Percentiles rank a stretch among this genome's conserved stretches.
Evolutionary conservation across 2,888 invertebrate genomes (phyloP).

Genomic region (Margaritifera margaritifera): DNA sequence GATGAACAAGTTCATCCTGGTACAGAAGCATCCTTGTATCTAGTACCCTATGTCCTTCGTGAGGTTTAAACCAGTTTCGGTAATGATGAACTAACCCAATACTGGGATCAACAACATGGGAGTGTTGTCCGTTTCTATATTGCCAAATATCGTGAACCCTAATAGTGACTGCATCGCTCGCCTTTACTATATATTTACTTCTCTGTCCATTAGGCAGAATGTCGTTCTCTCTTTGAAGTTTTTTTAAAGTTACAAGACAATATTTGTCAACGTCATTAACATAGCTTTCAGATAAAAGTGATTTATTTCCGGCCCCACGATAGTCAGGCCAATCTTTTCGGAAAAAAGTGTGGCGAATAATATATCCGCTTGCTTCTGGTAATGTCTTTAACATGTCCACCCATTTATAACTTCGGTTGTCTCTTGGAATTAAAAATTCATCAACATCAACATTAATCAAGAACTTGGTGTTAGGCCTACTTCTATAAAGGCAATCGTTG

Average conservation of each 20-base stretch:
- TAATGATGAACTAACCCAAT: conserved; percentile 57
- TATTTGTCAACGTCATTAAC: conserved; percentile 18
- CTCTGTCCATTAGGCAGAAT: conserved; percentile 32
- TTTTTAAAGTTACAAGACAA: conserved; percentile 48
- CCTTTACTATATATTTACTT: conserved; percentile 55
- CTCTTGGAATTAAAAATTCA: conserved; percentile 67
- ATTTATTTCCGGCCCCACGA: conserved; percentile 16
- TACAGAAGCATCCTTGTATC: too few relatives aligned
- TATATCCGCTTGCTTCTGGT: conserved; percentile 16
- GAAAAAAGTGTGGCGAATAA: conserved; percentile 55
- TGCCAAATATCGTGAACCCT: conserved; percentile 54
- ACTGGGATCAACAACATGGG: conserved; percentile 15
- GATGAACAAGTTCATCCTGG: too few relatives aligned
- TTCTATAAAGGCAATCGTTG: conserved; percentile 69
- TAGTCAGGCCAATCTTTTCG: conserved; percentile 49
- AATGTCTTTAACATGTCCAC: conserved; percentile 32
- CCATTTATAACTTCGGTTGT: conserved; percentile 41
- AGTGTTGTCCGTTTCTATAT: conserved; percentile 9
- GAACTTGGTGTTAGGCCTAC: conserved; percentile 48
- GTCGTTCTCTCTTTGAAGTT: conserved; percentile 40
- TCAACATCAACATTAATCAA: conserved; percentile 68
- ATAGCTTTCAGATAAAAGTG: conserved; percentile 20
- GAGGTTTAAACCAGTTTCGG: conserved; percentile 46
- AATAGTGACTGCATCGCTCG: conserved; percentile 37
- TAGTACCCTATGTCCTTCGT: conserved; percentile 7